These are phyloP conservation scores for Pelochelys cantorii DNA, from an alignment of 2,797 vertebrate species.

Conservation along the genomic window DNA sequence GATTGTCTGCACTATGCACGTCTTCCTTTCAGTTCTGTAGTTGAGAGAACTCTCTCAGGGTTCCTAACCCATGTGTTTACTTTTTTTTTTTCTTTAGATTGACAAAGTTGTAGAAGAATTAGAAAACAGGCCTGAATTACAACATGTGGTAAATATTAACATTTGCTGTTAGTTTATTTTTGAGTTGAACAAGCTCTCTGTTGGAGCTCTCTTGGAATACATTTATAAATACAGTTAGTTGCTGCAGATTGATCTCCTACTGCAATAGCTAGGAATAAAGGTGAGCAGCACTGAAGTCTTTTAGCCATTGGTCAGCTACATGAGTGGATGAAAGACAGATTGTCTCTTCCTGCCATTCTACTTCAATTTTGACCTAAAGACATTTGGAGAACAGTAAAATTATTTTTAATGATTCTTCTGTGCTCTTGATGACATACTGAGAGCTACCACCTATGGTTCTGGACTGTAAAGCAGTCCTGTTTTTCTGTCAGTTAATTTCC, in stretches of 20 bases:
- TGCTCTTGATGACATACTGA: not conserved
- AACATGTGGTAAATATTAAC: slow-evolving; percentile 89
- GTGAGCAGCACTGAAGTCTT: not conserved
- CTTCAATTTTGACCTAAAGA: not conserved
- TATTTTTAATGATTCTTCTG: not conserved
- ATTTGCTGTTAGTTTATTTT: not conserved
- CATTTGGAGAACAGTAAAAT: not conserved
- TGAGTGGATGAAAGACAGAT: not conserved
- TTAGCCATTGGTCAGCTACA: not conserved
- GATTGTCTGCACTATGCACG: not conserved
- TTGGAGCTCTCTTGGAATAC: not conserved
- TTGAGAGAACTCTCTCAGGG: not conserved
- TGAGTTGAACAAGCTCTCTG: not conserved
- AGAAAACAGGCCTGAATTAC: slow-evolving; percentile 90
- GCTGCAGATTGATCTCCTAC: not conserved
- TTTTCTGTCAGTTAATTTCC: not conserved
- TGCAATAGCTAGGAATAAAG: not conserved
- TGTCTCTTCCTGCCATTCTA: not conserved
- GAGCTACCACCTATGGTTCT: not conserved
- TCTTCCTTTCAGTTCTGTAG: not conserved
- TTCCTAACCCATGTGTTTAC: not conserved
- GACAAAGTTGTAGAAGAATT: slow-evolving; percentile 95
- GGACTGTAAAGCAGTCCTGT: not conserved
- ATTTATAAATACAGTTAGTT: not conserved
- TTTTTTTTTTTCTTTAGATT: slow-evolving; percentile 81